Evolutionary conservation across 1,140 invertebrate genomes (phyloP).

Genomic region (Aphelenchoides besseyi): DNA sequence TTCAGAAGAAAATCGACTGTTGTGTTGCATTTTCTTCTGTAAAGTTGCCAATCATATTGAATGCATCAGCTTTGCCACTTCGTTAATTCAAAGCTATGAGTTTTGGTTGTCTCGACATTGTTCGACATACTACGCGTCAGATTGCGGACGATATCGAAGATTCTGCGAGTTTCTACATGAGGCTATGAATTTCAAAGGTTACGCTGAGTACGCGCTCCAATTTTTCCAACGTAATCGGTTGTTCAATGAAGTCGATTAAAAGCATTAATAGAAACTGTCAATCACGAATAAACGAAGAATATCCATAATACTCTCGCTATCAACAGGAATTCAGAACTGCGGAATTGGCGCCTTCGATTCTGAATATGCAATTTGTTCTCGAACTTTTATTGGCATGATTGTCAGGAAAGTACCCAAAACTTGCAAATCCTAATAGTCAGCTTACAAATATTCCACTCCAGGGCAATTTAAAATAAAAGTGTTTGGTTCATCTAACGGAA

Average conservation of each 20-base stretch:
- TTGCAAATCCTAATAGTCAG: too few relatives aligned
- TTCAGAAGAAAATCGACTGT: slow-evolving; percentile 28
- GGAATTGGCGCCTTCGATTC: too few relatives aligned
- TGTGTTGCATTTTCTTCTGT: slow-evolving; percentile 34
- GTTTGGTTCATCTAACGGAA: too few relatives aligned
- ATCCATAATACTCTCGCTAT: too few relatives aligned
- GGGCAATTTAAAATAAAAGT: too few relatives aligned
- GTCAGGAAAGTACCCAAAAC: too few relatives aligned
- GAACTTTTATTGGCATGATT: too few relatives aligned
- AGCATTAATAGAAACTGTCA: too few relatives aligned
- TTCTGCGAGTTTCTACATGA: not conserved
- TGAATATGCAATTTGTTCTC: too few relatives aligned
- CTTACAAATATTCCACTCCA: too few relatives aligned
- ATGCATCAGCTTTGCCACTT: slow-evolving; percentile 12
- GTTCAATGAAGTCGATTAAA: not conserved
- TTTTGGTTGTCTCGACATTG: slow-evolving; percentile 25
- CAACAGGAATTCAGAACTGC: too few relatives aligned
- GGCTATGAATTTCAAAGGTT: slow-evolving; percentile 3
- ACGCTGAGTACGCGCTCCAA: not conserved
- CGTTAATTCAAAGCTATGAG: slow-evolving; percentile 17
- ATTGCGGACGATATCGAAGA: not conserved
- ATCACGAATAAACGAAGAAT: too few relatives aligned
- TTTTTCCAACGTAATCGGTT: not conserved
- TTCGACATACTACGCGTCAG: slow-evolving; percentile 4
- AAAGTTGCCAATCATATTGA: slow-evolving; percentile 9